Evolutionary conservation across 2,888 invertebrate species (phyloP).

Genomic region (Tenodera sinensis): DNA sequence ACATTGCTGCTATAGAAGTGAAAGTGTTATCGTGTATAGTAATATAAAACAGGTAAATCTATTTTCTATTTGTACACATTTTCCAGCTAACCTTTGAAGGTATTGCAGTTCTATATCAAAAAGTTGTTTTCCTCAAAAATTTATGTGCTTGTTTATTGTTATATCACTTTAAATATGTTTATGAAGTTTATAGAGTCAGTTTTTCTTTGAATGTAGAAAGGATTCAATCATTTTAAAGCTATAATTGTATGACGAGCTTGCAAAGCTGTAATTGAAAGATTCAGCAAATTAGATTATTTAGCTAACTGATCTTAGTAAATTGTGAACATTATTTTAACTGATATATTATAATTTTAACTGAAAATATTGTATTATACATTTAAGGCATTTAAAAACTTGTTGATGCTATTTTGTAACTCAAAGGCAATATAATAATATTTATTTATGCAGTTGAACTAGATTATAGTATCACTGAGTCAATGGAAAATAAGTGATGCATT

Average conservation of each 20-base stretch:
- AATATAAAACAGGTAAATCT: not conserved
- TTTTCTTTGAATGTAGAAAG: not conserved
- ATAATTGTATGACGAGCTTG: not conserved
- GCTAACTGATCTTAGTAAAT: not conserved
- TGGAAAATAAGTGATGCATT: not conserved
- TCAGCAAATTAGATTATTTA: not conserved
- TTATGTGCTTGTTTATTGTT: not conserved
- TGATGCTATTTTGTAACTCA: not conserved
- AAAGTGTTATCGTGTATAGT: not conserved
- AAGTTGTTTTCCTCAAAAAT: not conserved
- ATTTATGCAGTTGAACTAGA: not conserved
- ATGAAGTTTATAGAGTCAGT: not conserved
- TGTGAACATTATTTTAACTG: not conserved
- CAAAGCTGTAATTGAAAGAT: not conserved
- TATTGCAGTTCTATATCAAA: not conserved
- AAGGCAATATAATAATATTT: not conserved
- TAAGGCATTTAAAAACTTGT: not conserved
- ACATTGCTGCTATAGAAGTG: not conserved
- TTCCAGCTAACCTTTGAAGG: not conserved
- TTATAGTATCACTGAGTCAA: not conserved
- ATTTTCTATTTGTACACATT: not conserved
- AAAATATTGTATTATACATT: not conserved
- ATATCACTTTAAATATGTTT: not conserved
- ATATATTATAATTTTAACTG: not conserved
- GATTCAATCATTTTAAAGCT: not conserved